A percentile compares a stretch with the other conserved stretches of the same genome.
These are phyloP conservation scores for Acrobasis repandana DNA, from an alignment of 2,888 invertebrate genomes.

Conservation along the genomic window DNA sequence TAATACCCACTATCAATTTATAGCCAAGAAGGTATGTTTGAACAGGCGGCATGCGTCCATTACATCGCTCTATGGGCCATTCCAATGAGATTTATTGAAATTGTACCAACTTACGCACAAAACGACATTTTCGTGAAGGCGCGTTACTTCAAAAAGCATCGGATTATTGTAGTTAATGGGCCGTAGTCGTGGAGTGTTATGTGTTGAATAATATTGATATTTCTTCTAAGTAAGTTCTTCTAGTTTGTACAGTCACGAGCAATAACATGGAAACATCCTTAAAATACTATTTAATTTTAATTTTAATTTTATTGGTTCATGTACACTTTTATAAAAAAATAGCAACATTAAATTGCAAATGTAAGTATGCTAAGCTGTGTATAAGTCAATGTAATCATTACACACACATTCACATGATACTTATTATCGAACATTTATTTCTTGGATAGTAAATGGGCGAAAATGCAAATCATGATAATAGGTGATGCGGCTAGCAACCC, in stretches of 20 bases:
- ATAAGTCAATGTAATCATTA: too few relatives aligned
- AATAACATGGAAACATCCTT: too few relatives aligned
- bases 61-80: constrained; percentile 28
- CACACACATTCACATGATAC: too few relatives aligned
- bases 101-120: constrained; percentile 17
- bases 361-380: too few relatives aligned
- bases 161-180: constrained; percentile 7
- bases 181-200: neutral
- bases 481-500: too few relatives aligned
- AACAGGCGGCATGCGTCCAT: constrained; percentile 32
- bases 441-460: too few relatives aligned
- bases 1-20: constrained; percentile 24
- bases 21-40: constrained; percentile 30
- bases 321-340: too few relatives aligned
- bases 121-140: neutral
- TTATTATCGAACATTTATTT: too few relatives aligned
- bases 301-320: too few relatives aligned
- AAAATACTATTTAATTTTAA: too few relatives aligned
- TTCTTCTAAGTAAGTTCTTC: neutral
- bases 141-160: constrained; percentile 4
- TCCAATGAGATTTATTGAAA: constrained; percentile 35
- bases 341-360: too few relatives aligned
- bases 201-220: constrained; percentile 3
- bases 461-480: too few relatives aligned
- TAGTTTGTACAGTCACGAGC: neutral